phyloP scores from a whole-genome alignment of 2,888 invertebrate species.

The Apoda limacodes region DNA sequence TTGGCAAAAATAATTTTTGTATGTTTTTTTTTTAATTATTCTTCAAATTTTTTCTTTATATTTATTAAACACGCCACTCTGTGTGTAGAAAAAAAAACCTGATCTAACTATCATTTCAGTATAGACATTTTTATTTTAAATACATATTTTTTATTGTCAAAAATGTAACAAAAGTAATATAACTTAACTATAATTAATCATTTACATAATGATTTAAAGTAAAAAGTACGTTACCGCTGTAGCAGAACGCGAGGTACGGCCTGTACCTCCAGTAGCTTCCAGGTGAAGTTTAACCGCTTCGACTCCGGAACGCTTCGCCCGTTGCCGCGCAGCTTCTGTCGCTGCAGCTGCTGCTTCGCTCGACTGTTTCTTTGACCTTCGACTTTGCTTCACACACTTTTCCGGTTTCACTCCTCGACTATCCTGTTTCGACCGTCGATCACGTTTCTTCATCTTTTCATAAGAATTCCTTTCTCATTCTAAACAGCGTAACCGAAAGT shows the following conservation, averaged over 20 bases:
- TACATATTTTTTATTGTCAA: too few relatives aligned
- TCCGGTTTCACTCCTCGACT: constrained; percentile 28
- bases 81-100: too few relatives aligned
- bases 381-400: constrained; percentile 22
- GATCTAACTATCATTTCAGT: too few relatives aligned
- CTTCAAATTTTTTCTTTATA: too few relatives aligned
- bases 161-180: too few relatives aligned
- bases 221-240: constrained; percentile 45
- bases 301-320: constrained; percentile 49
- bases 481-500: too few relatives aligned
- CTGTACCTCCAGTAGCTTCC: constrained; percentile 48
- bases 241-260: constrained; percentile 58
- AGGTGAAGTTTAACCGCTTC: constrained; percentile 59
- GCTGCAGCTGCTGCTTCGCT: constrained; percentile 14
- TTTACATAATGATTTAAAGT: constrained; percentile 29
- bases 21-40: too few relatives aligned
- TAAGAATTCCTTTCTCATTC: too few relatives aligned
- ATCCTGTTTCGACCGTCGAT: constrained; percentile 33
- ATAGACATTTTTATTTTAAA: too few relatives aligned
- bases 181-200: constrained; percentile 22
- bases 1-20: too few relatives aligned
- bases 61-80: too few relatives aligned
- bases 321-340: constrained; percentile 22
- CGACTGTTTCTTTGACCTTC: constrained; percentile 14
- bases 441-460: constrained; percentile 53